Evolutionary conservation across 2,797 vertebrate genomes (phyloP).

Genomic region (Cygnus olor): DNA sequence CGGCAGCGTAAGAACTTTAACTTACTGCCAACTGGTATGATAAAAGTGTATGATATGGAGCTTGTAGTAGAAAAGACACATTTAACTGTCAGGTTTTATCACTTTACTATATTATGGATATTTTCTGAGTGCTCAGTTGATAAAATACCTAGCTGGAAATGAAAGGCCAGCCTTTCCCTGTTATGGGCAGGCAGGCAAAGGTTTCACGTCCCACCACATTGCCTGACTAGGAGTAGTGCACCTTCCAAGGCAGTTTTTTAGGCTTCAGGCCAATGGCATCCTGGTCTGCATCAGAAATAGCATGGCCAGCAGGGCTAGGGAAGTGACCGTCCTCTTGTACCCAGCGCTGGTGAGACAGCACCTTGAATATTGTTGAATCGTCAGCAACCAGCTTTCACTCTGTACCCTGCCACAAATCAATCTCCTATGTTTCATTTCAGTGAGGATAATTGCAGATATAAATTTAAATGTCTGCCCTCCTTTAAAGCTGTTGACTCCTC

Average conservation of each 20-base stretch:
- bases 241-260: neutral
- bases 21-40: neutral
- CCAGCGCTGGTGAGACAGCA: neutral
- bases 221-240: too few relatives aligned
- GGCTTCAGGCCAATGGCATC: neutral
- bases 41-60: neutral
- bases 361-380: neutral
- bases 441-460: neutral
- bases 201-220: neutral
- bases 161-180: neutral
- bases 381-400: neutral
- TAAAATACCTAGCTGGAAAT: neutral
- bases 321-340: neutral
- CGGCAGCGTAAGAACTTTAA: neutral
- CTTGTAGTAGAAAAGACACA: neutral
- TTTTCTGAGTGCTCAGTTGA: neutral
- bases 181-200: neutral
- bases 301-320: neutral
- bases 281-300: neutral
- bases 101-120: neutral
- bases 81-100: neutral
- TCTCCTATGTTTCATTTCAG: neutral
- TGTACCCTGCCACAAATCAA: neutral
- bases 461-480: neutral
- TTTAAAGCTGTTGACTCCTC: slow-evolving; percentile 13